Percentiles rank a stretch among this genome's conserved stretches.
These are phyloP conservation scores for Caenorhabditis remanei DNA, from an alignment of 1,140 invertebrate genomes.

Conservation along the genomic window DNA sequence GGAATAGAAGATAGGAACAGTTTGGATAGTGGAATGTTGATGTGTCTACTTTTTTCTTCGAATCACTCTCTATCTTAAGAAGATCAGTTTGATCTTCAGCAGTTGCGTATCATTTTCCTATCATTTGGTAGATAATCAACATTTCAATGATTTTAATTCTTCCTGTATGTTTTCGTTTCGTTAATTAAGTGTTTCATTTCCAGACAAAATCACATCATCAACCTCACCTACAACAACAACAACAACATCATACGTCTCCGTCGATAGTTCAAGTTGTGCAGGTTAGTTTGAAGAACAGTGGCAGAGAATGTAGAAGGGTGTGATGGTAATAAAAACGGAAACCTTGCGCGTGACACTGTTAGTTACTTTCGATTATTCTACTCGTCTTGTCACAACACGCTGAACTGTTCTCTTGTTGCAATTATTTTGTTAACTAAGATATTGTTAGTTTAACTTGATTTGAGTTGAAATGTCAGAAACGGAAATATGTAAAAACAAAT, in stretches of 20 bases:
- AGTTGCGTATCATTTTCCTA: not conserved
- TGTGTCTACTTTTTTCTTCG: not conserved
- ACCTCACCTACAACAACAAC: constrained; percentile 19
- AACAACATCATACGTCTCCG: constrained; percentile 5
- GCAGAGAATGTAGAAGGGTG: constrained; percentile 24
- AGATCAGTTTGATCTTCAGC: not conserved
- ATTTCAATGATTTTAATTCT: not conserved
- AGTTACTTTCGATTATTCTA: constrained; percentile 14
- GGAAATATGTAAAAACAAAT: too few relatives aligned
- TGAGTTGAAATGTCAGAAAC: too few relatives aligned
- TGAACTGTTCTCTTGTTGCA: not conserved
- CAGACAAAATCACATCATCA: constrained; percentile 48
- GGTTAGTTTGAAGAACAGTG: constrained; percentile 26
- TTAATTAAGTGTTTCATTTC: not conserved
- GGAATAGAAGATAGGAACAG: not conserved
- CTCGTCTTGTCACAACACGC: not conserved
- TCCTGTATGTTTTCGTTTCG: not conserved
- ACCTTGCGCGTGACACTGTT: constrained; percentile 53
- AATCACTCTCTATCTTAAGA: not conserved
- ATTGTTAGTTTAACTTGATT: too few relatives aligned
- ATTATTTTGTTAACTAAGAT: not conserved
- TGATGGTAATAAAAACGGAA: constrained; percentile 49
- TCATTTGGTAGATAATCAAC: not conserved
- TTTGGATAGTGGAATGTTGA: constrained; percentile 43
- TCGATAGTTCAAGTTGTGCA: constrained; percentile 52